Evolutionary conservation across 1,140 invertebrate genomes (phyloP).

Genomic region (Drosophila pectinifera): DNA sequence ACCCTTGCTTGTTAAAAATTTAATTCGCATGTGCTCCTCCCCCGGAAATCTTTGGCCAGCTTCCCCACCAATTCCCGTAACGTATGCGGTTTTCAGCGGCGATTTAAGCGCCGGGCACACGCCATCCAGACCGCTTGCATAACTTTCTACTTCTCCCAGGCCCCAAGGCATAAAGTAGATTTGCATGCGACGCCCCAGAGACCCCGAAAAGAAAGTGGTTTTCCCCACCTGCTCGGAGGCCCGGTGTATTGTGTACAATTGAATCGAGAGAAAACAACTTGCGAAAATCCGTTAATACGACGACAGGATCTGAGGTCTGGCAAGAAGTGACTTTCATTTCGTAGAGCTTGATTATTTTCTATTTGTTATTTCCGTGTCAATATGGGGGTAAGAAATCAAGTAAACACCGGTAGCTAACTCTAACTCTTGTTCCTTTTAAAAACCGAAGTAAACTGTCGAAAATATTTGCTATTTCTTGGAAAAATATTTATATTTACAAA

Average conservation of each 20-base stretch:
- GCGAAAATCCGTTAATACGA: constrained; percentile 18
- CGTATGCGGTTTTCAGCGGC: constrained; percentile 40
- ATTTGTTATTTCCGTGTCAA: constrained; percentile 2
- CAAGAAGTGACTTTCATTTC: background rate
- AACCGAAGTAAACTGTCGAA: too few relatives aligned
- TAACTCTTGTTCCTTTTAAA: too few relatives aligned
- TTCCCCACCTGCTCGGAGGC: background rate
- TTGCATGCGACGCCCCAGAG: constrained; percentile 71
- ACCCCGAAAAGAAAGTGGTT: constrained; percentile 19
- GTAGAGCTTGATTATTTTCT: background rate
- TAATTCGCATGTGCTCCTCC: constrained; percentile 51
- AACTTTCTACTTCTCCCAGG: constrained; percentile 47
- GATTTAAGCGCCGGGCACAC: constrained; percentile 61
- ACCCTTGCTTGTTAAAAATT: constrained; percentile 66
- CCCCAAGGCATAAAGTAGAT: constrained; percentile 54
- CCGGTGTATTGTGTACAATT: constrained; percentile 12
- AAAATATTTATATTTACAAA: too few relatives aligned
- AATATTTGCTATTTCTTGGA: too few relatives aligned
- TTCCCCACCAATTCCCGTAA: constrained; percentile 34
- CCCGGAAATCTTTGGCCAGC: constrained; percentile 11
- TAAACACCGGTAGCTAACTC: background rate
- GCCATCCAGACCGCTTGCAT: constrained; percentile 52
- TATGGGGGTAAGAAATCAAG: too few relatives aligned
- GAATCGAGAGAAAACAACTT: constrained; percentile 28
- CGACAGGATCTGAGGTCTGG: constrained; percentile 5